Conservation (phyloP, 2,113 vertebrate genomes). For the Xerus inauris region DNA sequence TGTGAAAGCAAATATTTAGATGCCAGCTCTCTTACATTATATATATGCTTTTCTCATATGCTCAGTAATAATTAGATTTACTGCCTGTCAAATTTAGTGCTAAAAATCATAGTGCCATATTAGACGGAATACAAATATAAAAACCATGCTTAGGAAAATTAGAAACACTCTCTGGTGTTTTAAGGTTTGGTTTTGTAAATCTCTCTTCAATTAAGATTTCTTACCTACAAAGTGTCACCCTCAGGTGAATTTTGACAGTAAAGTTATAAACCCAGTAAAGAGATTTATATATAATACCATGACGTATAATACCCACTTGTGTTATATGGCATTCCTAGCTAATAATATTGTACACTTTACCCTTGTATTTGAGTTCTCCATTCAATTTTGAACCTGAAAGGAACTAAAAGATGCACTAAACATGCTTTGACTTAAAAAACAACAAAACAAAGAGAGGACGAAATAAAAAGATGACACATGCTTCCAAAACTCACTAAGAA, state of each 20-base stretch:
- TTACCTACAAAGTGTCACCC: conserved; percentile 49
- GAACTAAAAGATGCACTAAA: conserved; percentile 58
- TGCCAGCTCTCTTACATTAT: conserved; percentile 70
- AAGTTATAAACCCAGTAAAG: conserved; percentile 61
- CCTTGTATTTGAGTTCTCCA: not conserved
- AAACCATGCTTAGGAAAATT: conserved; percentile 69
- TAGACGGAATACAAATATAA: conserved; percentile 65
- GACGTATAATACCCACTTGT: conserved; percentile 34
- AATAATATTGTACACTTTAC: conserved; percentile 6
- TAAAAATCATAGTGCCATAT: conserved; percentile 77
- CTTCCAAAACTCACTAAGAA: conserved; percentile 24
- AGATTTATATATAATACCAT: conserved; percentile 63
- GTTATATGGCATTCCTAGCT: conserved; percentile 47
- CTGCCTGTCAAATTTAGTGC: conserved; percentile 70
- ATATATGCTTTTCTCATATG: conserved; percentile 62
- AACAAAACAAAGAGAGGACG: not conserved
- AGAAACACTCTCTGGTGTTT: conserved; percentile 64
- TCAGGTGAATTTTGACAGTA: conserved; percentile 70
- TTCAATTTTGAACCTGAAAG: conserved; percentile 45
- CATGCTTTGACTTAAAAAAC: conserved; percentile 31
- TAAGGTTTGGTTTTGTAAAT: conserved; percentile 66
- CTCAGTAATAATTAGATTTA: conserved; percentile 79
- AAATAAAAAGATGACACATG: not conserved
- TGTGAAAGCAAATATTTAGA: conserved; percentile 80
- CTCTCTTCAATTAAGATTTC: conserved; percentile 71